Evolutionary conservation across 2,888 invertebrate species (phyloP).

Genomic region (Tinea semifulvella): DNA sequence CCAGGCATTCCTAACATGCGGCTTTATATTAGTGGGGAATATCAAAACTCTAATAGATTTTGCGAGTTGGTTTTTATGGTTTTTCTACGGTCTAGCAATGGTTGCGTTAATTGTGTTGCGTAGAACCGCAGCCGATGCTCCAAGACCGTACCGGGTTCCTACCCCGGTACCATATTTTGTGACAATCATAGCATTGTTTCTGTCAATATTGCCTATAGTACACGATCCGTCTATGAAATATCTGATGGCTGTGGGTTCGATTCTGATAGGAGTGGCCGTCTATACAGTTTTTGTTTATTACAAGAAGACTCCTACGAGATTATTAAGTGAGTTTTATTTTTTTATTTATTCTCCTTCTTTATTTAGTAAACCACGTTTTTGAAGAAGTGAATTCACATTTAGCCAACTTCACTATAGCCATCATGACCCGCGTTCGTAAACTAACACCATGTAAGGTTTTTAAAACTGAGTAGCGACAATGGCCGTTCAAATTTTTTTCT

Average conservation of each 20-base stretch:
- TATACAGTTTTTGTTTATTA: constrained; percentile 81
- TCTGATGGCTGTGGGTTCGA: constrained; percentile 77
- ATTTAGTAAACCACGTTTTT: too few relatives aligned
- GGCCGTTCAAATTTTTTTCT: too few relatives aligned
- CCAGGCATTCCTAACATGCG: constrained; percentile 72
- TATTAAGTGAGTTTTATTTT: constrained; percentile 64
- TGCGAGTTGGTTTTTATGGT: constrained; percentile 88
- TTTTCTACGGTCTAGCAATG: constrained; percentile 87
- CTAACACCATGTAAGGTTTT: too few relatives aligned
- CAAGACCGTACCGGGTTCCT: constrained; percentile 79
- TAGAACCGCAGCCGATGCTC: constrained; percentile 71
- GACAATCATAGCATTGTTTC: constrained; percentile 73
- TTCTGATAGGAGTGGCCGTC: constrained; percentile 72
- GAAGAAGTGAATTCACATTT: too few relatives aligned
- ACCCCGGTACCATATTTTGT: constrained; percentile 78
- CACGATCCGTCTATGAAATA: constrained; percentile 81
- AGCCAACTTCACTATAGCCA: too few relatives aligned
- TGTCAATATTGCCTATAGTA: constrained; percentile 78
- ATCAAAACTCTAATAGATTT: constrained; percentile 83
- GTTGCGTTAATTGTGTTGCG: constrained; percentile 78
- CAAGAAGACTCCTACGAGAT: constrained; percentile 67
- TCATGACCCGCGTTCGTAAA: too few relatives aligned
- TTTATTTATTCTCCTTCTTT: neutral
- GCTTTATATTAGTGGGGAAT: constrained; percentile 78
- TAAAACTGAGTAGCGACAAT: too few relatives aligned